phyloP scores from a whole-genome alignment of 2,888 invertebrate genomes.

The Cosmopolites sordidus region DNA sequence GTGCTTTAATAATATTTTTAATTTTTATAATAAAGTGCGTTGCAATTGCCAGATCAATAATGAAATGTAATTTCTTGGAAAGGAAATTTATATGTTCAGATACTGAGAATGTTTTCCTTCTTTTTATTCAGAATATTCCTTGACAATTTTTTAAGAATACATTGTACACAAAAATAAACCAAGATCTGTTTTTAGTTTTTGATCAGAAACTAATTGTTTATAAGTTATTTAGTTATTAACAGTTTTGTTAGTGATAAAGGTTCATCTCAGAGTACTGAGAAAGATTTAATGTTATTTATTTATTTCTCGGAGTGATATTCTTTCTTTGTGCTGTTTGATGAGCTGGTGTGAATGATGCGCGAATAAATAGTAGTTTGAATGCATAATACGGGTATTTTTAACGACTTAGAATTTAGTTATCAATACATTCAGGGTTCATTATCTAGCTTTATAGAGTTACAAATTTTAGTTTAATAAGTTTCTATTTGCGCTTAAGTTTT shows the following conservation, averaged over 20 bases:
- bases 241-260: neutral
- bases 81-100: too few relatives aligned
- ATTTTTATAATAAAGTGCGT: too few relatives aligned
- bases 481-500: constrained; percentile 15
- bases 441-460: constrained; percentile 17
- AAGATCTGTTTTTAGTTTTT: constrained; percentile 11
- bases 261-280: constrained; percentile 1
- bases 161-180: constrained; percentile 3
- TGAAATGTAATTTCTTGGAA: too few relatives aligned
- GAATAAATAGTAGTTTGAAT: constrained; percentile 4
- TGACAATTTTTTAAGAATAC: too few relatives aligned
- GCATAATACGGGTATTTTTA: constrained; percentile 17
- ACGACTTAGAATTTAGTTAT: constrained; percentile 8
- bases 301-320: constrained; percentile 8
- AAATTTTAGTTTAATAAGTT: constrained; percentile 15
- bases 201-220: constrained; percentile 1
- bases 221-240: constrained; percentile 16
- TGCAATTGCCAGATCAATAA: too few relatives aligned
- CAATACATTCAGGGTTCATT: constrained; percentile 24
- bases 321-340: constrained; percentile 5
- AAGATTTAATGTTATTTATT: constrained; percentile 11
- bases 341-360: constrained; percentile 3
- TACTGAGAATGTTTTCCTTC: too few relatives aligned
- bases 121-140: too few relatives aligned
- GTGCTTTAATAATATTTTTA: too few relatives aligned